Conservation (phyloP, 2,113 vertebrate species). For the Echinops telfairi region DNA sequence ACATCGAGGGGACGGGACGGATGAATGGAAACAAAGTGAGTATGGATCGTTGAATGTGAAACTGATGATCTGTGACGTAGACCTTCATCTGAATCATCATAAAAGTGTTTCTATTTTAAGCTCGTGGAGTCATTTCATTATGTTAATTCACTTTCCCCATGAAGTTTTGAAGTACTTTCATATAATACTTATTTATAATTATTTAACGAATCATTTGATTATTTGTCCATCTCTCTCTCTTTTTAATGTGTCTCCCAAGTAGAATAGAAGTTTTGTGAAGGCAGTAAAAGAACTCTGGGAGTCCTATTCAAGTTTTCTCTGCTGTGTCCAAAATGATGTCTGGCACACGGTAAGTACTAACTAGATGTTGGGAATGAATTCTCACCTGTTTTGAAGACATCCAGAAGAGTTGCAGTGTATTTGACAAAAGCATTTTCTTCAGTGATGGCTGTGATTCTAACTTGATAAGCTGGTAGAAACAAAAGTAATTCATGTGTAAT, state of each 20-base stretch:
- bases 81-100: too few relatives aligned
- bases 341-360: background rate
- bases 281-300: background rate
- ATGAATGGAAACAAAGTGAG: too few relatives aligned
- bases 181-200: background rate
- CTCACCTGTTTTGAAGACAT: constrained; percentile 91
- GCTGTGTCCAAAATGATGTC: background rate
- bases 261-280: constrained; percentile 10
- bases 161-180: too few relatives aligned
- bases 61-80: too few relatives aligned
- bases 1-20: too few relatives aligned
- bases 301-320: background rate
- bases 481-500: constrained; percentile 18
- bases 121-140: too few relatives aligned
- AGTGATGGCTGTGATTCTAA: constrained; percentile 86
- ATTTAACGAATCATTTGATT: background rate
- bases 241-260: background rate
- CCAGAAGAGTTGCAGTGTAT: constrained; percentile 89
- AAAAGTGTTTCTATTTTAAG: too few relatives aligned
- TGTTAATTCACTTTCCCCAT: too few relatives aligned
- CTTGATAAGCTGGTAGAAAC: constrained; percentile 90
- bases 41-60: too few relatives aligned
- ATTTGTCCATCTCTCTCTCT: background rate
- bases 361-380: background rate
- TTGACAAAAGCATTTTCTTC: constrained; percentile 92